A percentile compares a stretch with the other conserved stretches of the same genome.
phyloP scores from a whole-genome alignment of 2,113 vertebrate species.

The Rattus rattus region DNA sequence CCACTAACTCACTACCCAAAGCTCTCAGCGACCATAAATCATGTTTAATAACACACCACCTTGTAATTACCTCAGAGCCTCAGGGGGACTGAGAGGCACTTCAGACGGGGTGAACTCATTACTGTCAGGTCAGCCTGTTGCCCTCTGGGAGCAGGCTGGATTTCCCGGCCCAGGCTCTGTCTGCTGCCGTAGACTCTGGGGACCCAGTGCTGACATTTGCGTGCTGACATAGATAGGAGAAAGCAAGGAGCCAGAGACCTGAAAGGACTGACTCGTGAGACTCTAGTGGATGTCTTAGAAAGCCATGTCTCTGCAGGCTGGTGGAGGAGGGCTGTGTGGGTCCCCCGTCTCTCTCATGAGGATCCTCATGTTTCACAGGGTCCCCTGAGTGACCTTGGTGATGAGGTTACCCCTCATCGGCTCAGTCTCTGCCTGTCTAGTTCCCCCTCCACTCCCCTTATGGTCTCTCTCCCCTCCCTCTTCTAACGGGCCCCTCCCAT shows the following conservation, averaged over 20 bases:
- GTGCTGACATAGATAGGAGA: not conserved
- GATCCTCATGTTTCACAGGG: not conserved
- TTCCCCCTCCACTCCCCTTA: not conserved
- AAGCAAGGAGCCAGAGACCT: not conserved
- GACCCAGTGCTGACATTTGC: not conserved
- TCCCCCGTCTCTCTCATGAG: not conserved
- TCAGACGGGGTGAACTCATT: conserved; percentile 59
- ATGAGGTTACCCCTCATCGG: not conserved
- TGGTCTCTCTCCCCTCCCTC: not conserved
- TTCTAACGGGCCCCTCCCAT: no score
- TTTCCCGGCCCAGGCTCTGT: not conserved
- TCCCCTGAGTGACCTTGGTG: not conserved
- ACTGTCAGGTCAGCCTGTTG: conserved; percentile 8
- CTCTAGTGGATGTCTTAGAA: accelerated
- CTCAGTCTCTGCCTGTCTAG: not conserved
- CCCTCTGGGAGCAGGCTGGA: not conserved
- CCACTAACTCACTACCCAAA: not conserved
- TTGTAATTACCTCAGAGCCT: conserved; percentile 54
- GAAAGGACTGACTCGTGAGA: not conserved
- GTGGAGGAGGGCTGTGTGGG: not conserved
- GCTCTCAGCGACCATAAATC: conserved; percentile 35
- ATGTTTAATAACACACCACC: conserved; percentile 51
- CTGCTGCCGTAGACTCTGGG: not conserved
- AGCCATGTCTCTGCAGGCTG: not conserved
- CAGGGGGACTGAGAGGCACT: conserved; percentile 12